Base-by-base conservation (phyloP, 2,888 invertebrate genomes). In the Caenorhabditis plicata region DNA sequence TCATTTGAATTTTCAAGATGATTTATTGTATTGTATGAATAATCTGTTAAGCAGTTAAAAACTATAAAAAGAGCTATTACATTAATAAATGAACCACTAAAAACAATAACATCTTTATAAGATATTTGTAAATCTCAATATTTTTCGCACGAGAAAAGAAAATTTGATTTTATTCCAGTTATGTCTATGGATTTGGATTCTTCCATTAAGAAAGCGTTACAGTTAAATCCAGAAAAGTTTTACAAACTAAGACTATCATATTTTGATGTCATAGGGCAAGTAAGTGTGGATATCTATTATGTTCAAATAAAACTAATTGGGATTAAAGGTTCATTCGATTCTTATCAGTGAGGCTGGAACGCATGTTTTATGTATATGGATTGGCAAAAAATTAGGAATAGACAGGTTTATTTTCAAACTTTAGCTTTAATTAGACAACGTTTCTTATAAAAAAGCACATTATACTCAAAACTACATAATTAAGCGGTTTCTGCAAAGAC, bases 291-390 rank as follows among this genome's bases (percentile, higher is more conserved):
- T n/a, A n/a, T n/a, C n/a, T n/a, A n/a, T n/a, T n/a, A n/a, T n/a
- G n/a, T n/a, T 17, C 26, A 23, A 2, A 19, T 11, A 17, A 44
- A 29, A 43, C n/a, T 22, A 13, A 32, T 11, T 5, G n/a, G n/a
- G n/a, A n/a, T 45, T 40, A n/a, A 26, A 51, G 39, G 36, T 51
- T 3, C 51, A 51, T 19, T 51, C 51, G 9, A 39, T 51, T 1
- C 44, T 44, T 7, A 32, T 31, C 7, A 44, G 39, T 1, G 2
- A 36, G 4, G 11, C 17, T 8, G 38, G 29, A 7, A 22, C 20
- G 2, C 29, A 29, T 29, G 20, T 51, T 11, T 17, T 51, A 13
- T 29, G 51, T 5, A 15, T 44, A 8, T 51, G 51, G 51, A 20
- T 36, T 5, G 51, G 31, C 13, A 20, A 25, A 19, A 9, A 5